These are phyloP conservation scores for Drosophila ustulata DNA, from an alignment of 2,888 invertebrate species.

Conservation along the genomic window DNA sequence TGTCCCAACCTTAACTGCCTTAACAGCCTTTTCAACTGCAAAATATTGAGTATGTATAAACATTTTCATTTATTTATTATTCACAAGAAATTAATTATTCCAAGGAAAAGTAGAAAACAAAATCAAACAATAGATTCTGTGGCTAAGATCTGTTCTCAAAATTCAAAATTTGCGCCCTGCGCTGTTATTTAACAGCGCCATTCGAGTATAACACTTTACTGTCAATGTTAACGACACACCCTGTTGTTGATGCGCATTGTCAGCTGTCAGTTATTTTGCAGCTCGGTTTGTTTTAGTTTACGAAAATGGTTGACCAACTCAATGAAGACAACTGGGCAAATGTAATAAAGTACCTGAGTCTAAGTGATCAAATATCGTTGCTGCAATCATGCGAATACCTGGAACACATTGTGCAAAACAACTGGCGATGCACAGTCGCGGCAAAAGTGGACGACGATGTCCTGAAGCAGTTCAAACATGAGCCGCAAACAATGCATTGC, in stretches of 20 bases:
- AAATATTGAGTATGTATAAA: too few species aligned
- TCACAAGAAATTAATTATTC: too few species aligned
- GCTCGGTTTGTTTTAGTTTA: background rate
- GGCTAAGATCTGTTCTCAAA: too few species aligned
- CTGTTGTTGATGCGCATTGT: background rate
- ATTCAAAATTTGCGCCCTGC: too few species aligned
- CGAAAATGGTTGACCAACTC: background rate
- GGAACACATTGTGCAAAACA: background rate
- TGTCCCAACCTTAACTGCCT: too few species aligned
- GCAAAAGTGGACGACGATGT: background rate
- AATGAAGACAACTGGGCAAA: slow-evolving; percentile 7
- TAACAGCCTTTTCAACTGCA: too few species aligned
- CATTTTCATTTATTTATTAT: too few species aligned
- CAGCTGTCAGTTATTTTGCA: background rate
- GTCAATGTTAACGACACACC: background rate
- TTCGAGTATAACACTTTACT: background rate
- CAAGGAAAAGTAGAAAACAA: too few species aligned
- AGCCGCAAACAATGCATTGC: slow-evolving; percentile 1
- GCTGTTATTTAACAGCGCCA: background rate
- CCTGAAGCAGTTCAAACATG: background rate
- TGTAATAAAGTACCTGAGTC: background rate
- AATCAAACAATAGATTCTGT: too few species aligned
- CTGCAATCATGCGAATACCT: background rate
- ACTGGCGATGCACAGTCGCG: background rate
- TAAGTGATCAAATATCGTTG: slow-evolving; percentile 13